Evolutionary conservation across 2,113 vertebrate species (phyloP), one percentile per base, ranked within the genome.

Genomic region (Tetrao urogallus): DNA sequence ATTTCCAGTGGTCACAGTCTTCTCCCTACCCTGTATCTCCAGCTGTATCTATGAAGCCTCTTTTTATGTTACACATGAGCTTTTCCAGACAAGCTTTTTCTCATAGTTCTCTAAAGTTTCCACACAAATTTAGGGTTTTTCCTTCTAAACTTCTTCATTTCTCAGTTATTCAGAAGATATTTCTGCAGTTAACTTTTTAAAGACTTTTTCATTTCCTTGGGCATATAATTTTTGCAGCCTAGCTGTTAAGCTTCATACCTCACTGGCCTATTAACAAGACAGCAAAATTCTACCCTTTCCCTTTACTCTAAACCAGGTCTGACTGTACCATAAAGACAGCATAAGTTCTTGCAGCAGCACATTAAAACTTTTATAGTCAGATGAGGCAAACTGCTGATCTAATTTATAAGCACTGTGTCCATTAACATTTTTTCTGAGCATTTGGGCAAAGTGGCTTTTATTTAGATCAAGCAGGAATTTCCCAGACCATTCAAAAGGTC

Each of bases 131-230:
- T 78, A 92, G 78, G 38, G 27, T 77, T 86, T 91, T 66, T 25
- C 60, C 17, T 91, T 72, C 52, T 88, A 92, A 94, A 91, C n/a
- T 28, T 86, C 82, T 92, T 95, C 58, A 85, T 95, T 94, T 91
- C 88, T 88, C 88, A 50, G 27, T 80, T 67, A 80, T 74, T 90
- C 92, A 74, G 71, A 91, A 77, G 45, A 38, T 77, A 88, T 45
- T 93, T 77, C 88, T 58, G 66, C 38, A 82, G 25, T 81, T 74
- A 18, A 86, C 50, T 89, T 36, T 45, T 70, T 74, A 86, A 78
- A 70, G 48, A 54, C 40, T 48, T 60, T 60, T 70, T 56, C 8
- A 66, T 65, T 86, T 86, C 66, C 56, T 79, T 89, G 16, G 52
- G 90, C 6, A 30, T 13, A 1, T 19, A 66, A 50, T 36, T 63